phyloP scores from a whole-genome alignment of 2,113 vertebrate species.

The Trematomus loennbergii region DNA sequence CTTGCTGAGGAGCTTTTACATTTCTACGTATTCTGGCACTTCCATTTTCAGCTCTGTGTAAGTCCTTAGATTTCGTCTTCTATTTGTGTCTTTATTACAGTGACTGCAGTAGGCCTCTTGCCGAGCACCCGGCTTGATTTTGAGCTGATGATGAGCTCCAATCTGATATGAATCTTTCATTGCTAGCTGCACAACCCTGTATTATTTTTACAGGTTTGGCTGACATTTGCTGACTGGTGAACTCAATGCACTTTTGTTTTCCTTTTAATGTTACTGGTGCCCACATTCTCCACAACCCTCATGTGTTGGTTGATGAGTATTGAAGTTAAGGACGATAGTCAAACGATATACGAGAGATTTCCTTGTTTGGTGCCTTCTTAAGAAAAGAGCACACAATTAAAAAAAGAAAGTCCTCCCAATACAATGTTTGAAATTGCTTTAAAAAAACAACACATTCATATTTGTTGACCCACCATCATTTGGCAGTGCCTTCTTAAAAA shows the following conservation, averaged over 20 bases:
- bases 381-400: neutral
- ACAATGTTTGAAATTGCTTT: neutral
- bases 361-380: neutral
- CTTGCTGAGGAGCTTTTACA: neutral
- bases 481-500: neutral
- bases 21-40: neutral
- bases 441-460: too few relatives aligned
- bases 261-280: neutral
- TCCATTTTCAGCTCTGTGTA: neutral
- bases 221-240: conserved; percentile 9
- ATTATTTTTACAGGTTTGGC: conserved; percentile 21
- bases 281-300: neutral
- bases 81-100: conserved; percentile 21
- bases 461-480: neutral
- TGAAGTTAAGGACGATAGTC: neutral
- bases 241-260: neutral
- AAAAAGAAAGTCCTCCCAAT: neutral
- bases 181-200: conserved; percentile 36
- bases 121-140: conserved; percentile 11
- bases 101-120: conserved; percentile 21
- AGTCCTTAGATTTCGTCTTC: neutral
- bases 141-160: conserved; percentile 53
- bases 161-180: conserved; percentile 49
- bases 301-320: neutral
- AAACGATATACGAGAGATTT: too few relatives aligned